Base-by-base conservation (phyloP, 2,113 vertebrate genomes). In the Microtus oregoni region DNA sequence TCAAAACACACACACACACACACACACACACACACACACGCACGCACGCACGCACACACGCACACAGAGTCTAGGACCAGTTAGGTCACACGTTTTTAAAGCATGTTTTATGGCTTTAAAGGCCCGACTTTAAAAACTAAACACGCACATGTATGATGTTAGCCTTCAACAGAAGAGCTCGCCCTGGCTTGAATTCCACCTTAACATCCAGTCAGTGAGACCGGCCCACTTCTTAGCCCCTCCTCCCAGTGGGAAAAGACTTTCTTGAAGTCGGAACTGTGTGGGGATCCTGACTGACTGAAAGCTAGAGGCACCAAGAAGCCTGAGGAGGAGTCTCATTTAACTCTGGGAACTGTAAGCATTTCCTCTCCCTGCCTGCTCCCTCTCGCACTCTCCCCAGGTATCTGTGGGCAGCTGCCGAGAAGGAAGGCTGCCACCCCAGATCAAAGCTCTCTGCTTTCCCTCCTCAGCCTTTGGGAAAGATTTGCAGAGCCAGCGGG, bases 311-410 rank as follows among this genome's bases (percentile, higher is more conserved):
- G 61, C 85, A 9, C 24, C 9, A 58, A 73, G 96, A 38, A 95
- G 67, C 75, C 91, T 32, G 95, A 91, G 47, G 98, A 94, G 55
- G 98, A 94, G 55, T 90, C 95, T 75, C 95, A 35, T 70, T 86
- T 92, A 76, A 82, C 77, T 70, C 92, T 72, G 95, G 90, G 86
- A 97, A 97, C 96, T 89, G 97, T 98, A 98, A 98, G 98, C 65
- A 41, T 89, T 95, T 94, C n/a, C 92, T 83, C 77, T 92, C 32
- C 44, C 14, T 67, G 73, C 89, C n/a, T 30, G 7, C 35, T 24
- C 3, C 58, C 20, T 85, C 63, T 75, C 58, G 72, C 72, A 17
- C 81, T 30, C 68, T 47, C 50, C 86, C 7, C 3, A 6, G 67
- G 81, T 91, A 1, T 41, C 28, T 0, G 32, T 78, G 35, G 28